phyloP scores from a whole-genome alignment of 2,888 invertebrate genomes.

The Hirtodrosophila cameraria region DNA sequence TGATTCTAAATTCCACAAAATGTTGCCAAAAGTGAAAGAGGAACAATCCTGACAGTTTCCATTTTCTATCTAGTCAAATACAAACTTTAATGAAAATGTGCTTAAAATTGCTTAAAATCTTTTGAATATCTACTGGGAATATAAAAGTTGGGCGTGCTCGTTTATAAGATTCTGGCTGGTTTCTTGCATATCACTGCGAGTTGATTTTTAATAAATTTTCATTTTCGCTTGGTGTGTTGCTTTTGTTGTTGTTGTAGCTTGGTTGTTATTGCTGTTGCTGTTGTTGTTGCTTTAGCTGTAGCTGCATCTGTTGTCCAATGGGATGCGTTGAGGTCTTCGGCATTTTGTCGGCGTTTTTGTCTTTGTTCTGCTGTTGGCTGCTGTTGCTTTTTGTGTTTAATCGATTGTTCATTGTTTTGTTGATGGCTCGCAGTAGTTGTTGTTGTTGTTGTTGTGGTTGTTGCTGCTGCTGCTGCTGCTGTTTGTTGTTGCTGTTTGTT shows the following conservation, averaged over 20 bases:
- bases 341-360: constrained; percentile 68
- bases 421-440: constrained; percentile 52
- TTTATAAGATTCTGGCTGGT: constrained; percentile 15
- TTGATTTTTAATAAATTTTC: constrained; percentile 74
- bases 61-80: no score
- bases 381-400: constrained; percentile 72
- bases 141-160: background rate
- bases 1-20: no score
- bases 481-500: constrained; percentile 27
- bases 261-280: constrained; percentile 20
- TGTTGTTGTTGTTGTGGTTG: constrained; percentile 26
- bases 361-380: constrained; percentile 66
- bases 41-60: no score
- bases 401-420: constrained; percentile 79
- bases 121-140: background rate
- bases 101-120: no score
- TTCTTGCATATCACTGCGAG: constrained; percentile 60
- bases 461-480: constrained; percentile 17
- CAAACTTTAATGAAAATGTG: no score
- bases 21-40: no score
- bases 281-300: constrained; percentile 27
- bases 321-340: constrained; percentile 45
- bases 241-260: constrained; percentile 23
- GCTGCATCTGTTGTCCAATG: constrained; percentile 53
- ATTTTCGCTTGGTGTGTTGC: constrained; percentile 45